A percentile compares a stretch with the other conserved stretches of the same genome.
Evolutionary conservation across 1,140 invertebrate species (phyloP).

Genomic region (Bombus soroeensis): DNA sequence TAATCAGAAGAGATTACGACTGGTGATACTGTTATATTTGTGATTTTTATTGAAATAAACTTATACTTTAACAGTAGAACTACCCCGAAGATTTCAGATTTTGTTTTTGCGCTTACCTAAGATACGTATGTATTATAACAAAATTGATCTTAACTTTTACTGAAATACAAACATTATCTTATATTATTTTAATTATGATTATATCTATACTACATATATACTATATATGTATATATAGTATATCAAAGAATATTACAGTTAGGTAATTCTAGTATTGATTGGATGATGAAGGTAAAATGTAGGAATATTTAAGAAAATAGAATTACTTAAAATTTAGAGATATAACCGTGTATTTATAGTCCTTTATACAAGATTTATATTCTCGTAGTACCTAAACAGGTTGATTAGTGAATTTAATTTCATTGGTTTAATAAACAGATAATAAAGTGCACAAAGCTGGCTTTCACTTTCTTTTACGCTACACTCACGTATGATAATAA

Average conservation of each 20-base stretch:
- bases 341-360: conserved; percentile 31
- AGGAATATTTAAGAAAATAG: not conserved
- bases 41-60: not conserved
- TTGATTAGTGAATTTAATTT: conserved; percentile 11
- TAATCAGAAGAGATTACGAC: not conserved
- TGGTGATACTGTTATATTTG: not conserved
- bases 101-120: not conserved
- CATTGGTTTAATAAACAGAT: not conserved
- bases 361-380: conserved; percentile 40
- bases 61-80: not conserved
- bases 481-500: not conserved
- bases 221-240: no score
- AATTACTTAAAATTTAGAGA: conserved; percentile 23
- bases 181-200: no score
- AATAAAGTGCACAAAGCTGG: conserved; percentile 13
- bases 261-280: not conserved
- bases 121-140: not conserved
- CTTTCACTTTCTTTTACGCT: not conserved
- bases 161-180: no score
- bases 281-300: not conserved
- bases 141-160: not conserved
- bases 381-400: conserved; percentile 4
- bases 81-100: not conserved
- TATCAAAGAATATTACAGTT: no score
- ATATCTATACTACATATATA: no score